Percentiles rank a stretch among this genome's conserved stretches.
Evolutionary conservation across 1,140 invertebrate genomes (phyloP).

Genomic region (Drosophila parvula): DNA sequence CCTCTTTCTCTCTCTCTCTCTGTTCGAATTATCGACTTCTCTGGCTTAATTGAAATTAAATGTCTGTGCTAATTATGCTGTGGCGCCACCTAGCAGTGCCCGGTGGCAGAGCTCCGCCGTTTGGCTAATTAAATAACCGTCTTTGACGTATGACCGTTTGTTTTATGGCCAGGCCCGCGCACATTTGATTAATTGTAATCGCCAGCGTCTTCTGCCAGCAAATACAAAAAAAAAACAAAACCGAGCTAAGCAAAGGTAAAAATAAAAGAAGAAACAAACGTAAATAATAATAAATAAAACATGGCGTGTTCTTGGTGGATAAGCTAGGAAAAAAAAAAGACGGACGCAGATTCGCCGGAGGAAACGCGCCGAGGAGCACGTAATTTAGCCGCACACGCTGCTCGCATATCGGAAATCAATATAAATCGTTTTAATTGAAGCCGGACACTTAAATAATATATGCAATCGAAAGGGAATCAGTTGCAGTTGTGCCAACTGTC

Average conservation of each 20-base stretch:
- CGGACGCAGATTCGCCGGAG: slow-evolving; percentile 10
- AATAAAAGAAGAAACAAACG: slow-evolving; percentile 33
- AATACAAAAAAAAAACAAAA: not conserved
- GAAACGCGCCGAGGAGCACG: slow-evolving; percentile 67
- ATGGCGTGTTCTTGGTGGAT: slow-evolving; percentile 55
- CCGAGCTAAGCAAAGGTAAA: not conserved
- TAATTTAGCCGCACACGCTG: slow-evolving; percentile 41
- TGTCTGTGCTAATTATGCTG: slow-evolving; percentile 61
- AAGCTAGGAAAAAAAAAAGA: slow-evolving; percentile 23
- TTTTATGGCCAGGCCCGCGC: slow-evolving; percentile 55
- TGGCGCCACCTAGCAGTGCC: slow-evolving; percentile 66
- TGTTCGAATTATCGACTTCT: slow-evolving; percentile 30
- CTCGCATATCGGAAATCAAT: slow-evolving; percentile 71
- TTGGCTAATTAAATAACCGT: slow-evolving; percentile 64
- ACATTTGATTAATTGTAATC: slow-evolving; percentile 71
- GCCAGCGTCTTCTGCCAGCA: slow-evolving; percentile 13
- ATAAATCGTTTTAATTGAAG: slow-evolving; percentile 49
- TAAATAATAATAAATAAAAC: slow-evolving; percentile 71
- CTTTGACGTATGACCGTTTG: slow-evolving; percentile 45
- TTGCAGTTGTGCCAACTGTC: slow-evolving; percentile 45
- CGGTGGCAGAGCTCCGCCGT: slow-evolving; percentile 13
- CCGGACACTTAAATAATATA: slow-evolving; percentile 26
- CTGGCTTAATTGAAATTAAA: slow-evolving; percentile 54
- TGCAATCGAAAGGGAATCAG: slow-evolving; percentile 34
- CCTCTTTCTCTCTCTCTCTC: not conserved